Conservation (phyloP, 92 coral and sea anemone genomes). For the Actinostola sp. region DNA sequence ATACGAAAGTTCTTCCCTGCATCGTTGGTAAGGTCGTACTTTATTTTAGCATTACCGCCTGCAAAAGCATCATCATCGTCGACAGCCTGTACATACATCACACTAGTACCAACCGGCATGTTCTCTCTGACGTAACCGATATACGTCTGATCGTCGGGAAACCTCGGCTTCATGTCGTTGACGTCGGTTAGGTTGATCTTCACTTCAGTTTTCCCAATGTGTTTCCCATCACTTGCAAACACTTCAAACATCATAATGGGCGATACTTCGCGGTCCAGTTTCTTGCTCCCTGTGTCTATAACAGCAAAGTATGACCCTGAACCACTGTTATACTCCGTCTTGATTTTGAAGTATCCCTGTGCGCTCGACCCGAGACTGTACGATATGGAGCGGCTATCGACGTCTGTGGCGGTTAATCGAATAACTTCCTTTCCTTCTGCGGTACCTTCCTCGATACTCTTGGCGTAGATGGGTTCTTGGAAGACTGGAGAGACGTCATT, state of each 20-base stretch:
- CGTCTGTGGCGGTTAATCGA: constrained; percentile 73
- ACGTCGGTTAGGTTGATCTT: constrained; percentile 63
- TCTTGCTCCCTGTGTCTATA: constrained; percentile 66
- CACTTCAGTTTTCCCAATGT: constrained; percentile 64
- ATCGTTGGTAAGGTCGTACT: constrained; percentile 61
- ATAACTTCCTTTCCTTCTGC: constrained; percentile 41
- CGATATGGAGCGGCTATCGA: constrained; percentile 52
- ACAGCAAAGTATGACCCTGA: constrained; percentile 31
- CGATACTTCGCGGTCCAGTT: constrained; percentile 65
- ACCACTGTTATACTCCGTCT: constrained; percentile 9
- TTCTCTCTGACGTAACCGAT: constrained; percentile 76
- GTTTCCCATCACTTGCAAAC: constrained; percentile 70
- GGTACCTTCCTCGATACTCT: constrained; percentile 56
- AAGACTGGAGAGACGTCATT: constrained; percentile 82
- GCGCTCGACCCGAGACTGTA: constrained; percentile 63
- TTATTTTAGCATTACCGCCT: constrained; percentile 68
- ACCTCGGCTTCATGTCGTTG: constrained; percentile 78
- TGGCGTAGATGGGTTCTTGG: constrained; percentile 54
- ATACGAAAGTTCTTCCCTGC: constrained; percentile 70
- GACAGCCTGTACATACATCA: constrained; percentile 81
- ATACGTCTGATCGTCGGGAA: constrained; percentile 77
- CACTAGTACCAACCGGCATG: constrained; percentile 64
- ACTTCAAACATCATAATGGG: constrained; percentile 69
- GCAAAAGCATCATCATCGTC: constrained; percentile 67
- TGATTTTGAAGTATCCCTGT: constrained; percentile 52